These are phyloP conservation scores for Trachelus stipa DNA, from an alignment of 2,888 invertebrate genomes.

Conservation along the genomic window DNA sequence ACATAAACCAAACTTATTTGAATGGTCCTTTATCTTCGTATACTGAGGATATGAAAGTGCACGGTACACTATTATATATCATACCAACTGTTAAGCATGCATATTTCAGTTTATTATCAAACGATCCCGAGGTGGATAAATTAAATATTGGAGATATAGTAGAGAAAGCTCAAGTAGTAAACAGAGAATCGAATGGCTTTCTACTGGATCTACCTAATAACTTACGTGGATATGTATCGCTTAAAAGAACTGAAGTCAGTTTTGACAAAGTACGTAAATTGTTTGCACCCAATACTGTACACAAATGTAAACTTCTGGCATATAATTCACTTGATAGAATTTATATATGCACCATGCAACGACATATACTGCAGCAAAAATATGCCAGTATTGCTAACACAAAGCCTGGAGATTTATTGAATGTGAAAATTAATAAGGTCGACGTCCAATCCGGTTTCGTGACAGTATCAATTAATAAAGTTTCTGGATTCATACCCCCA, in stretches of 20 bases:
- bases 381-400: slow-evolving; percentile 66
- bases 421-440: slow-evolving; percentile 47
- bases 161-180: slow-evolving; percentile 70
- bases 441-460: slow-evolving; percentile 42
- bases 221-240: slow-evolving; percentile 53
- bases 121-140: slow-evolving; percentile 52
- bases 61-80: slow-evolving; percentile 71
- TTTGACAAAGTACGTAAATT: slow-evolving; percentile 63
- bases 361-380: slow-evolving; percentile 70
- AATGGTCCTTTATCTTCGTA: slow-evolving; percentile 44
- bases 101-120: slow-evolving; percentile 70
- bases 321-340: slow-evolving; percentile 76
- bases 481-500: slow-evolving; percentile 46
- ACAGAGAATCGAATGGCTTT: slow-evolving; percentile 65
- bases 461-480: slow-evolving; percentile 44
- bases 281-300: slow-evolving; percentile 67
- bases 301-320: slow-evolving; percentile 72
- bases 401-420: slow-evolving; percentile 46
- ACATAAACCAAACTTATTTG: slow-evolving; percentile 60
- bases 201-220: slow-evolving; percentile 49
- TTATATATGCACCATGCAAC: slow-evolving; percentile 77
- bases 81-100: slow-evolving; percentile 77
- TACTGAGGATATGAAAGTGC: slow-evolving; percentile 38
- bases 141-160: slow-evolving; percentile 72
- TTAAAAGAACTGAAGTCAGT: slow-evolving; percentile 49